These are phyloP conservation scores for Theocolax elegans DNA, from an alignment of 1,140 invertebrate species.

Conservation along the genomic window DNA sequence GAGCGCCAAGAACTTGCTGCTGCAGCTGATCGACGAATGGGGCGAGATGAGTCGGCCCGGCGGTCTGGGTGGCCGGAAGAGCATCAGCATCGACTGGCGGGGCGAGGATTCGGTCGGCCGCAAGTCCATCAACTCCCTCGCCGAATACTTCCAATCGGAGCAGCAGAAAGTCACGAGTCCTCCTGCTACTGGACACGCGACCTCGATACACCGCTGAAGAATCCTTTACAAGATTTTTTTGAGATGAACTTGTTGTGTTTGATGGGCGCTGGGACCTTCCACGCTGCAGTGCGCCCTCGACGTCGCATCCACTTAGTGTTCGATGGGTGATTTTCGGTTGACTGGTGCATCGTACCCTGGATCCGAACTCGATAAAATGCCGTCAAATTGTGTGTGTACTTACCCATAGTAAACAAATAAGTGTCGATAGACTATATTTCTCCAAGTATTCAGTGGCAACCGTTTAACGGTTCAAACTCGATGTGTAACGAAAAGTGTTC, in stretches of 20 bases:
- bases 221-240: too few relatives aligned
- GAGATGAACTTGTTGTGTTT: too few relatives aligned
- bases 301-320: not conserved
- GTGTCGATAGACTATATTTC: too few relatives aligned
- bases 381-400: too few relatives aligned
- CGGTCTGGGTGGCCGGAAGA: conserved; percentile 52
- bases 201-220: conserved; percentile 23
- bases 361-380: too few relatives aligned
- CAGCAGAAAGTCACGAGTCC: conserved; percentile 50
- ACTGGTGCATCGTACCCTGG: too few relatives aligned
- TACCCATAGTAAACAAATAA: too few relatives aligned
- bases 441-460: too few relatives aligned
- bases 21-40: conserved; percentile 80
- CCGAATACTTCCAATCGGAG: conserved; percentile 64
- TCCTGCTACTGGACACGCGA: not conserved
- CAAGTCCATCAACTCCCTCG: conserved; percentile 64
- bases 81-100: conserved; percentile 63
- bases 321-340: too few relatives aligned
- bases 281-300: not conserved
- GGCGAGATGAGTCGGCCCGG: conserved; percentile 66
- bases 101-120: conserved; percentile 60
- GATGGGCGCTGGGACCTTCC: not conserved
- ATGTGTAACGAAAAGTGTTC: too few relatives aligned
- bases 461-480: too few relatives aligned
- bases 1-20: conserved; percentile 77